phyloP scores from a whole-genome alignment of 2,888 invertebrate species.

The Ophion ventricosus region DNA sequence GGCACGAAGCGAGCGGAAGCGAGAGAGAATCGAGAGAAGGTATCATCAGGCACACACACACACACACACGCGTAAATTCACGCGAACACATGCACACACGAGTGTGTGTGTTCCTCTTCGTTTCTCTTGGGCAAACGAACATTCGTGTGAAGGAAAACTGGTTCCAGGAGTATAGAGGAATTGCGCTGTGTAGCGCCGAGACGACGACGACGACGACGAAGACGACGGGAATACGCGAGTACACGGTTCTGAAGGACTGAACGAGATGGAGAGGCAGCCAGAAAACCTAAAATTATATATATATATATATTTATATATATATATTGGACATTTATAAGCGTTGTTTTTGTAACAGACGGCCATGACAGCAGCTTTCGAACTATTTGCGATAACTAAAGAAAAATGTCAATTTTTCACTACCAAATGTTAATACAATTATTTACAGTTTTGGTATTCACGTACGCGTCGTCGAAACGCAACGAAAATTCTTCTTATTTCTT shows the following conservation, averaged over 20 bases:
- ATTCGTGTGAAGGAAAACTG: conserved; percentile 80
- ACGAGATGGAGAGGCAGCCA: conserved; percentile 18
- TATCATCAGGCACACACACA: too few species aligned
- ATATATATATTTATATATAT: neutral
- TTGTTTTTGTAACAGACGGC: neutral
- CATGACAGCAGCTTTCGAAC: neutral
- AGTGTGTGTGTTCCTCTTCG: conserved; percentile 45
- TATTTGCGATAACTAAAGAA: neutral
- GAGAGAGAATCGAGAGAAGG: conserved; percentile 44
- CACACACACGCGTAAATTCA: neutral
- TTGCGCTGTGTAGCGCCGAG: conserved; percentile 69
- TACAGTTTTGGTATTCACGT: neutral
- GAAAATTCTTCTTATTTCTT: too few species aligned
- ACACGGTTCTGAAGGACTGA: conserved; percentile 30
- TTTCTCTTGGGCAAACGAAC: conserved; percentile 58
- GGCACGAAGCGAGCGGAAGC: conserved; percentile 42
- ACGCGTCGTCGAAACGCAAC: too few species aligned
- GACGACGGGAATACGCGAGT: conserved; percentile 4
- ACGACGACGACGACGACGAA: conserved; percentile 34
- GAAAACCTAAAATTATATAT: conserved; percentile 20
- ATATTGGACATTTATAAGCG: neutral
- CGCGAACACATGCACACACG: conserved; percentile 16
- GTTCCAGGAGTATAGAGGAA: conserved; percentile 82
- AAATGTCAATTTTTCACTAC: neutral
- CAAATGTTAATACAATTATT: neutral